Evolutionary conservation across 2,888 invertebrate species (phyloP), one percentile per base, ranked within the genome.

Genomic region (Amphipoea lucens): DNA sequence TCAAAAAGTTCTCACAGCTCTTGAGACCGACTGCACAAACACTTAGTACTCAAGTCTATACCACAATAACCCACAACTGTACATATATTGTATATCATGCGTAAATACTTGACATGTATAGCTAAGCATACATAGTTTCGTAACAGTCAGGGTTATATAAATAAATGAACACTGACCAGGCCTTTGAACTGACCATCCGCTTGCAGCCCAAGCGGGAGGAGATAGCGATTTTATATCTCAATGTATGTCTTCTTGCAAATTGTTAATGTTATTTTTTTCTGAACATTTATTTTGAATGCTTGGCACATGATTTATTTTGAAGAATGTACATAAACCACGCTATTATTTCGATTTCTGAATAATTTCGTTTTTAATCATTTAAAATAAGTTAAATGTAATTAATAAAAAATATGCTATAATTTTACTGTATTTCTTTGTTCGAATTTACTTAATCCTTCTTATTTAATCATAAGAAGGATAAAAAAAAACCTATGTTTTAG

Each of bases 151-250:
- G 88, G 90, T 90, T 91, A 89, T 89, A 87, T 90, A 90, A 92
- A 91, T 90, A 90, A 87, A 89, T 89, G 88, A 91, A 87, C 89
- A 90, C 91, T 92, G 93, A 91, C 92, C 92, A 91, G 91, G 93
- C 93, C 92, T 93, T 93, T 94, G 92, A 93, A 93, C 94, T 91
- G 88, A 87, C 84, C 77, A 82, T 70, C 70, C 42, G 54, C 54
- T 76, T 83, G 66, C 81, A 88, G 90, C 76, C 4, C 81, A 91
- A 92, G 88, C 77, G 11, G 71, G 0, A 72, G 74, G 78, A 73
- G 65, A 36, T 36, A 75, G 87, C 85, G 84, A 65, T 60, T 48
- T n/a, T 0, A 40, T 17, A 42, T 1, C 5, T 6, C 17, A 17
- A 17, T 51, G 5, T 23, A 9, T 57, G 9, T 11, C 9, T 57